These are phyloP conservation scores for Homarus americanus DNA, from an alignment of 1,140 invertebrate genomes.

Conservation along the genomic window DNA sequence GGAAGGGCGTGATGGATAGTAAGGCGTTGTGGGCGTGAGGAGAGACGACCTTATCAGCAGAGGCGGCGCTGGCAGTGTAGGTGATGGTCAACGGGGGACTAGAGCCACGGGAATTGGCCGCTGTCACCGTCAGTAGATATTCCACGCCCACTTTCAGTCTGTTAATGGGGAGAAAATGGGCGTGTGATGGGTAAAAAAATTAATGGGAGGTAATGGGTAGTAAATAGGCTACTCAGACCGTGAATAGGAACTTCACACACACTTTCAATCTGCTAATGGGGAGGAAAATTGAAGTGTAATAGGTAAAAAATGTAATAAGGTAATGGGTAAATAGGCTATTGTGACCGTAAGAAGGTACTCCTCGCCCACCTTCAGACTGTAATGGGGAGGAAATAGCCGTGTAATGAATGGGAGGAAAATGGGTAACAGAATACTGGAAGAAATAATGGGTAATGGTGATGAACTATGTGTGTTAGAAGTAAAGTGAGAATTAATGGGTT, in stretches of 20 bases:
- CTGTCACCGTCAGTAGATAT: constrained; percentile 69
- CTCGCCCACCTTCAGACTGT: constrained; percentile 74
- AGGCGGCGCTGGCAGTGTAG: constrained; percentile 54
- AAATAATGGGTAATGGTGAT: not conserved
- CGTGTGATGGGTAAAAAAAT: not conserved
- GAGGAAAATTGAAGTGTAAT: not conserved
- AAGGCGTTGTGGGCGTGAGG: constrained; percentile 44
- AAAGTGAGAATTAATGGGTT: not conserved
- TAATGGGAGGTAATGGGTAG: not conserved
- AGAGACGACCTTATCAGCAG: constrained; percentile 48
- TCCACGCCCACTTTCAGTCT: constrained; percentile 74
- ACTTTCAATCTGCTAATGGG: constrained; percentile 72
- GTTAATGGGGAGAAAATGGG: not conserved
- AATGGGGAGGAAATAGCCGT: not conserved
- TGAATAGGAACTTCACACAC: constrained; percentile 64
- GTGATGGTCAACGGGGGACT: constrained; percentile 66
- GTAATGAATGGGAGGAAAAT: not conserved
- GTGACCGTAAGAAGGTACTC: constrained; percentile 71
- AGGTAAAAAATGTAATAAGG: not conserved
- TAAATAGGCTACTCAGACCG: constrained; percentile 61
- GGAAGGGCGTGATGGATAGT: constrained; percentile 57
- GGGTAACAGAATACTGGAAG: not conserved
- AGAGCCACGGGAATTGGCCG: constrained; percentile 66
- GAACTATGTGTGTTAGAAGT: not conserved
- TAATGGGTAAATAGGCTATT: constrained; percentile 29